Evolutionary conservation across 2,113 vertebrate species (phyloP).

Genomic region (Manacus vitellinus): DNA sequence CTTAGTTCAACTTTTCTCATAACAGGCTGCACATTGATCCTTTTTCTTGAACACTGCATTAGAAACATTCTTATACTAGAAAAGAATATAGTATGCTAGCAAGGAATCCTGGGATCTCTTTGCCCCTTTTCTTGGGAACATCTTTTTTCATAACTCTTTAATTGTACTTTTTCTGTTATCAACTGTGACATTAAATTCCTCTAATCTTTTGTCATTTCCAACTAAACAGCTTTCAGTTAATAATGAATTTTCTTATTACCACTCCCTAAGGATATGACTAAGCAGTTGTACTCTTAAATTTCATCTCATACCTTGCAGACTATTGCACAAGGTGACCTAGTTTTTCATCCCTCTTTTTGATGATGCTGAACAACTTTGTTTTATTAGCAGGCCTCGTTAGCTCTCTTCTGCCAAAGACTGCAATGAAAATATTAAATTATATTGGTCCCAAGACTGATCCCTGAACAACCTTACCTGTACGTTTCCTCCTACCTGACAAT

Average conservation of each 20-base stretch:
- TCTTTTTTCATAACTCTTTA: background rate
- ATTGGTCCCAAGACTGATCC: background rate
- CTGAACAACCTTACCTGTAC: background rate
- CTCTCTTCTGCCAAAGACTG: background rate
- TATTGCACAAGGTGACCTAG: background rate
- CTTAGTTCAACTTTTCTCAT: background rate
- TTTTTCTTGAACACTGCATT: background rate
- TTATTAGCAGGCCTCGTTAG: background rate
- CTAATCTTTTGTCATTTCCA: background rate
- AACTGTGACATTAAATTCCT: background rate
- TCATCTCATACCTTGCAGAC: background rate
- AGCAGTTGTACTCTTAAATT: background rate
- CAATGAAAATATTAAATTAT: background rate
- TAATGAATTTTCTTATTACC: background rate
- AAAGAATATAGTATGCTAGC: background rate
- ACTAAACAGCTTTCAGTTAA: background rate
- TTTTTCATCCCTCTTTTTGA: background rate
- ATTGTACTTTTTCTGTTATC: background rate
- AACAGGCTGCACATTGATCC: background rate
- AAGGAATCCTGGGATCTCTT: background rate
- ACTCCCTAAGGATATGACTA: background rate
- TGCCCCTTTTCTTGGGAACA: background rate
- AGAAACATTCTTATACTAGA: background rate
- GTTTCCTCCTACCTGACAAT: background rate
- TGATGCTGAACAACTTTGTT: background rate